These are phyloP conservation scores for Panopea generosa DNA, from an alignment of 2,888 invertebrate species.

Conservation along the genomic window DNA sequence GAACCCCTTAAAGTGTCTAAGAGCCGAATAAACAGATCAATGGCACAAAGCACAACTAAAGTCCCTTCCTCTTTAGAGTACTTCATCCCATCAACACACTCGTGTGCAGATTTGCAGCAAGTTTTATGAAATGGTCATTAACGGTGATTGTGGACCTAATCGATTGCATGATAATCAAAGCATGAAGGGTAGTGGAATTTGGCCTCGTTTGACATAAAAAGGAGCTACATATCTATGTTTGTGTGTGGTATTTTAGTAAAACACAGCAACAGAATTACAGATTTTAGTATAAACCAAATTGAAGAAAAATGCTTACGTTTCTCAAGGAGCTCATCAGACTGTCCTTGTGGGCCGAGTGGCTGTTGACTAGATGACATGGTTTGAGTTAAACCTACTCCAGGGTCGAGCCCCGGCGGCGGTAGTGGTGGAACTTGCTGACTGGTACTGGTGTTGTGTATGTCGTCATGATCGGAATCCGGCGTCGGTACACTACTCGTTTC, in stretches of 20 bases:
- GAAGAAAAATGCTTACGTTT: conserved; percentile 9
- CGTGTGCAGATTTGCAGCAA: conserved; percentile 6
- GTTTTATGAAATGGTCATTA: too few relatives aligned
- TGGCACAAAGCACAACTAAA: conserved; percentile 15
- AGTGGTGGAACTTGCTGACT: conserved; percentile 13
- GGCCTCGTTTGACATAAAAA: too few relatives aligned
- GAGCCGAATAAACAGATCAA: conserved; percentile 39
- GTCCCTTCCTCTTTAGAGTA: conserved; percentile 1
- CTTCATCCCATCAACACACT: conserved; percentile 10
- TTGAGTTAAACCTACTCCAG: conserved; percentile 21
- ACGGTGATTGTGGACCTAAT: too few relatives aligned
- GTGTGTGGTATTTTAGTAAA: too few relatives aligned
- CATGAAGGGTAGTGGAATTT: too few relatives aligned
- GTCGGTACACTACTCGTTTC: conserved; percentile 43
- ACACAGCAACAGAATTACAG: too few relatives aligned
- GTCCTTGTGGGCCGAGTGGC: conserved; percentile 11
- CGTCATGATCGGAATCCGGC: conserved; percentile 53
- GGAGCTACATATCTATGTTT: too few relatives aligned
- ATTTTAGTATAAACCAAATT: too few relatives aligned
- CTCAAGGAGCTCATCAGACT: conserved; percentile 9
- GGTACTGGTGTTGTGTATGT: conserved; percentile 23
- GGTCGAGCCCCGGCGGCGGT: conserved; percentile 40
- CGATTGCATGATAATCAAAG: too few relatives aligned
- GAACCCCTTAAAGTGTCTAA: conserved; percentile 33
- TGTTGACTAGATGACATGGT: conserved; percentile 18